Percentiles rank a stretch among this genome's conserved stretches.
Conservation (phyloP, 2,797 vertebrate genomes). For the Euphonia xanthogaster region DNA sequence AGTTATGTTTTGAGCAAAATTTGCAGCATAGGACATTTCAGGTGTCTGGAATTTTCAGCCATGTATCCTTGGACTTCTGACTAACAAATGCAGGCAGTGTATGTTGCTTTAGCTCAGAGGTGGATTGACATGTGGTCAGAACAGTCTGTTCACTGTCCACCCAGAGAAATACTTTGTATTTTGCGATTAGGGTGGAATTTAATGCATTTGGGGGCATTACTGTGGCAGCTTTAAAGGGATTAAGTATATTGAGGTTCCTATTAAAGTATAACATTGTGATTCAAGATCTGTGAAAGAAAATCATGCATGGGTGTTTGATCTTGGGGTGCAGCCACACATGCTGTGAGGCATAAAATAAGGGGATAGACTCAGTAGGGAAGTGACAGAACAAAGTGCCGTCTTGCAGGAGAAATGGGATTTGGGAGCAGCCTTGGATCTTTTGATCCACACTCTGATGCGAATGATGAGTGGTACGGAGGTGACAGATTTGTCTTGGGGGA, state of each 20-base stretch:
- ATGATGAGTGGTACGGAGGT: conserved; percentile 46
- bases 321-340: conserved; percentile 64
- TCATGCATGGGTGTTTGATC: conserved; percentile 70
- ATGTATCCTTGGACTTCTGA: background rate
- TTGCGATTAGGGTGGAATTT: background rate
- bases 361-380: conserved; percentile 67
- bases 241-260: conserved; percentile 56
- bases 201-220: conserved; percentile 21
- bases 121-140: conserved; percentile 24
- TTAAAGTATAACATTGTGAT: conserved; percentile 68
- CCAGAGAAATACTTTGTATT: background rate
- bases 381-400: conserved; percentile 70
- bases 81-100: background rate
- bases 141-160: background rate
- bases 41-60: background rate
- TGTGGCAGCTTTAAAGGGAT: conserved; percentile 37
- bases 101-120: background rate
- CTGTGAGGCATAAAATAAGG: conserved; percentile 71
- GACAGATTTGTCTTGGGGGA: conserved; percentile 51
- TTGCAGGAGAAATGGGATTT: conserved; percentile 72
- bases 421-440: conserved; percentile 60
- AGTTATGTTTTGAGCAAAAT: background rate
- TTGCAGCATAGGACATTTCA: background rate
- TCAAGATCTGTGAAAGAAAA: conserved; percentile 71
- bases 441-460: conserved; percentile 62